Base-by-base conservation (phyloP, 2,113 vertebrate species). In the Phalacrocorax brasilianus region DNA sequence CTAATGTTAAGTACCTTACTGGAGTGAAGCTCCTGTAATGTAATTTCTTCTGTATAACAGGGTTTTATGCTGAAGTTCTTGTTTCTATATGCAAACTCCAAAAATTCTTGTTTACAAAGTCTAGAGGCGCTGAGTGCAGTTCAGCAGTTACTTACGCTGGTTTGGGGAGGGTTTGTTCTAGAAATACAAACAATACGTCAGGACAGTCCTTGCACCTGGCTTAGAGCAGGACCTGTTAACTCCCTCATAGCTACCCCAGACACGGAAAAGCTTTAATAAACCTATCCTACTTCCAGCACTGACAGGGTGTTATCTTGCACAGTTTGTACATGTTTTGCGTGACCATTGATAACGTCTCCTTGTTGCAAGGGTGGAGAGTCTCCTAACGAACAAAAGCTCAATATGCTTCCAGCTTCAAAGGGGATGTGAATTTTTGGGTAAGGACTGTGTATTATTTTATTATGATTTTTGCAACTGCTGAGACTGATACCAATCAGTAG, bases 311-410 rank as follows among this genome's bases (percentile, higher is more conserved):
- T 59, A 5, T 40, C 65, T 75, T 50, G 17, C 63, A 85, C 28
- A 47, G 55, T 32, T 72, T 35, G 23, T 56, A 27, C 11, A 2
- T 49, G 28, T 80, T 78, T 73, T 62, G 55, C 74, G 52, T 2
- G 4, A 74, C 38, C 47, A 14, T 5, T 67, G 38, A 21, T 50
- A 74, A 67, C 1, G 12, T 58, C 27, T 84, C 22, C 14, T 44
- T 84, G 55, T 71, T 79, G 68, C 66, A 71, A 26, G 85, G 76
- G 85, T 88, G 88, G 92, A 93, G 83, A 81, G 22, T 59, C 95
- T 94, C 85, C 95, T 84, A 63, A 67, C 0, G 6, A 84, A 85
- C 27, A 85, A 81, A 89, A 87, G n/a, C 61, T 63, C 27, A 56
- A 42, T 18, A 50, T 80, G 20, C 70, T 96, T 90, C 61, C 65